A percentile compares a stretch with the other conserved stretches of the same genome.
phyloP scores from a whole-genome alignment of 1,140 invertebrate genomes.

The Drosophila ohnishii region DNA sequence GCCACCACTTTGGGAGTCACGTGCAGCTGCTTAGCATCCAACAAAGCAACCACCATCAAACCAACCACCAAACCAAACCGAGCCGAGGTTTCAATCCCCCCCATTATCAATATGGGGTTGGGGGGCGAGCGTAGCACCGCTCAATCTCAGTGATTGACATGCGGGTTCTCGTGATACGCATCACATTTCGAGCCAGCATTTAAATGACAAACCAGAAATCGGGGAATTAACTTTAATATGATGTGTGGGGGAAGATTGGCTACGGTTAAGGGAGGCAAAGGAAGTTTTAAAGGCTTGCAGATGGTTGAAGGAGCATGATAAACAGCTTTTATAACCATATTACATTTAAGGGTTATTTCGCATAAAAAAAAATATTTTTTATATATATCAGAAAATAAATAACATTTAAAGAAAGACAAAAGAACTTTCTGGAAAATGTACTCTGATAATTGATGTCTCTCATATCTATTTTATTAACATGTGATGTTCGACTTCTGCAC shows the following conservation, averaged over 20 bases:
- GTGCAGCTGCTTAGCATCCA: slow-evolving; percentile 77
- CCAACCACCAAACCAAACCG: slow-evolving; percentile 43
- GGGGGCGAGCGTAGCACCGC: slow-evolving; percentile 6
- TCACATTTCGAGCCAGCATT: slow-evolving; percentile 50
- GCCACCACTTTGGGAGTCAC: slow-evolving; percentile 67
- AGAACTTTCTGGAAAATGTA: background rate
- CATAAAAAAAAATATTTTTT: background rate
- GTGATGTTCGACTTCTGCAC: slow-evolving; percentile 5
- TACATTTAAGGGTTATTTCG: too few species aligned
- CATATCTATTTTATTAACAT: background rate
- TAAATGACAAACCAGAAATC: slow-evolving; percentile 57
- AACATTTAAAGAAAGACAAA: background rate
- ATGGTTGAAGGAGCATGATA: background rate
- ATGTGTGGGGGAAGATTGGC: slow-evolving; percentile 11
- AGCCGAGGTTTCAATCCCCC: slow-evolving; percentile 33
- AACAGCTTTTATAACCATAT: background rate
- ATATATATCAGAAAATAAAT: background rate
- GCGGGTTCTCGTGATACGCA: slow-evolving; percentile 58
- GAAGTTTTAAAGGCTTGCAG: slow-evolving; percentile 9
- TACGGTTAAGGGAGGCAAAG: background rate
- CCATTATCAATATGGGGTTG: slow-evolving; percentile 52
- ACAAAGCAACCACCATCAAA: slow-evolving; percentile 48
- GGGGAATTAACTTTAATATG: slow-evolving; percentile 49
- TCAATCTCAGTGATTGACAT: slow-evolving; percentile 78
- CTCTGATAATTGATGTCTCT: background rate